These are phyloP conservation scores for Anseranas semipalmata DNA, from an alignment of 2,113 vertebrate species.

Conservation along the genomic window DNA sequence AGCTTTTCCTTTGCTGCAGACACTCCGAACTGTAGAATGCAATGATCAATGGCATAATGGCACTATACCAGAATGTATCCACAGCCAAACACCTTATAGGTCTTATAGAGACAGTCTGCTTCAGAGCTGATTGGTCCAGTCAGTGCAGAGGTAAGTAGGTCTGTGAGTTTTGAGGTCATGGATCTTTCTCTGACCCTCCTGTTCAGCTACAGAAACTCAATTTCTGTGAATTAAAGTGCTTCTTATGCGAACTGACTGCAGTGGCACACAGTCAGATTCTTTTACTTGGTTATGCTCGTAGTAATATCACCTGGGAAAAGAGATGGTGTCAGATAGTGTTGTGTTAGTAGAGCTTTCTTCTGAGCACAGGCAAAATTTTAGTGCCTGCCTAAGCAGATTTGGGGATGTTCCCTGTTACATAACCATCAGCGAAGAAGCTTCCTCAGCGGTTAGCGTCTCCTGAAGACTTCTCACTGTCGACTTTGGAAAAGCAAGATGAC, in stretches of 20 bases:
- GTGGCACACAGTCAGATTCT: not conserved
- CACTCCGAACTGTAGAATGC: not conserved
- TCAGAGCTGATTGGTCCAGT: not conserved
- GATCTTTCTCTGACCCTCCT: not conserved
- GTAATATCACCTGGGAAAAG: not conserved
- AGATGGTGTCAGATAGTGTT: not conserved
- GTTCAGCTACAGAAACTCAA: not conserved
- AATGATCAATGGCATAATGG: not conserved
- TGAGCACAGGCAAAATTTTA: not conserved
- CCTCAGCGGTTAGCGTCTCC: not conserved
- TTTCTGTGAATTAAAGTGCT: not conserved
- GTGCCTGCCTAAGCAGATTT: not conserved
- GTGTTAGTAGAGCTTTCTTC: not conserved
- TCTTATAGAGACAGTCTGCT: too few relatives aligned
- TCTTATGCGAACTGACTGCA: not conserved
- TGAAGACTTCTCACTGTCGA: not conserved
- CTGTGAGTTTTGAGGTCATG: not conserved
- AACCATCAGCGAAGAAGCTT: not conserved
- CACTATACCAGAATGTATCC: not conserved
- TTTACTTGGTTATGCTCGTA: not conserved
- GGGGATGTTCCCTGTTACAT: not conserved
- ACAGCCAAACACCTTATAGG: not conserved
- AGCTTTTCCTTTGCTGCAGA: not conserved
- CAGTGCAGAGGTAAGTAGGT: not conserved
- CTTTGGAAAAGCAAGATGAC: not conserved